Evolutionary conservation across 2,888 invertebrate genomes (phyloP), one percentile per base, ranked within the genome.

Genomic region (Ctenicera cuprea): DNA sequence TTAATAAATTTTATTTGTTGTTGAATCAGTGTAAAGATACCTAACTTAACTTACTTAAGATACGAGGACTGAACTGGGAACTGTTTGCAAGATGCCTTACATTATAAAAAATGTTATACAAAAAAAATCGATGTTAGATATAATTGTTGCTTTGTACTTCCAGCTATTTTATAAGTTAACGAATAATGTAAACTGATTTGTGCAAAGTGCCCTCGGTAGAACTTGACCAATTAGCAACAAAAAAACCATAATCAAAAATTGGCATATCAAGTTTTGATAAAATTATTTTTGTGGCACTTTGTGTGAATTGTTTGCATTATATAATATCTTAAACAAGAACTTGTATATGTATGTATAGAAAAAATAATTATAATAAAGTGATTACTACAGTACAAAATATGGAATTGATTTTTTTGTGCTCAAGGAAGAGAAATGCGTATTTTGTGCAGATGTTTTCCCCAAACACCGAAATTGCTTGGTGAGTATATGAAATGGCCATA

Each of bases 261-360:
- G 71, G 71, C 74, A 74, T 74, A 74, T 74, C 74, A 66, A 61
- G 71, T 66, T 68, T 71, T 71, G 63, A 63, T 70, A 54, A 30
- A 61, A 37, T 64, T 30, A 45, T 59, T 65, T 62, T 57, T 3
- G 26, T 3, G 38, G 41, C 54, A 16, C 63, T 61, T 62, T n/a
- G 20, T 22, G 54, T 33, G 37, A 45, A 38, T 38, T 20, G 8
- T 18, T 30, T 33, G 30, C 22, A 11, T 41, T 45, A 22, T 33
- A n/a, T 37, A 30, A 54, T 30, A 33, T 20, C 37, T 38, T 45
- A 70, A 69, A 38, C 38, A 63, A 45, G 26, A 68, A 69, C 48
- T 68, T 74, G 74, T 74, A 74, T 68, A 74, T 74, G 74, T 71
- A 74, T 74, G 74, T 74, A 74, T 74, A 74, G 74, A 74, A 48